These are phyloP conservation scores for Nibea albiflora DNA, from an alignment of 2,113 vertebrate genomes.

Conservation along the genomic window DNA sequence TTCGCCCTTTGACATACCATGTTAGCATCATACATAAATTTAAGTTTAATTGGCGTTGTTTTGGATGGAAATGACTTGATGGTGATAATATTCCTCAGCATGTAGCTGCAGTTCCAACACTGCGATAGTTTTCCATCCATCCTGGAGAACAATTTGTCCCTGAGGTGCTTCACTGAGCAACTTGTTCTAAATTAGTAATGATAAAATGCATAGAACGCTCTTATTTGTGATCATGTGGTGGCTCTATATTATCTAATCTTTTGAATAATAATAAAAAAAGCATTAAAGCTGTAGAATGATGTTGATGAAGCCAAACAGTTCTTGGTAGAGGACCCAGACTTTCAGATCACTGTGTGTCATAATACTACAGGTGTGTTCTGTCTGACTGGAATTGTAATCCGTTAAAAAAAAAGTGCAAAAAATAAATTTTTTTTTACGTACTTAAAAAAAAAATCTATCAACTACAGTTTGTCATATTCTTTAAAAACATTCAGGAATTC, in stretches of 20 bases:
- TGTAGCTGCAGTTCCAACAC: background rate
- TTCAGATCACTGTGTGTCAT: conserved; percentile 15
- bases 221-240: background rate
- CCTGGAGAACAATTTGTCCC: conserved; percentile 38
- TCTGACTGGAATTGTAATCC: conserved; percentile 31
- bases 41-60: background rate
- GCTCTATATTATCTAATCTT: background rate
- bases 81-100: background rate
- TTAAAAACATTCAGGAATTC: conserved; percentile 29
- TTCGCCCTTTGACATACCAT: background rate
- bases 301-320: background rate
- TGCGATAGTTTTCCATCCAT: background rate
- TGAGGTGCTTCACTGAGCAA: conserved; percentile 25
- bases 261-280: background rate
- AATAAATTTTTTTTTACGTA: conserved; percentile 29
- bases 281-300: background rate
- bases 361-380: conserved; percentile 25
- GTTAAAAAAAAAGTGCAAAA: conserved; percentile 33
- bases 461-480: conserved; percentile 38
- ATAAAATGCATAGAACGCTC: conserved; percentile 14
- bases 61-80: background rate
- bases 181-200: background rate
- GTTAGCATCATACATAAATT: background rate
- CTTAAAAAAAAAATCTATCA: conserved; percentile 42
- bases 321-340: conserved; percentile 19